Percentiles rank a stretch among this genome's conserved stretches.
phyloP scores from a whole-genome alignment of 2,797 vertebrate species.

The Schizopygopsis pylzovi region DNA sequence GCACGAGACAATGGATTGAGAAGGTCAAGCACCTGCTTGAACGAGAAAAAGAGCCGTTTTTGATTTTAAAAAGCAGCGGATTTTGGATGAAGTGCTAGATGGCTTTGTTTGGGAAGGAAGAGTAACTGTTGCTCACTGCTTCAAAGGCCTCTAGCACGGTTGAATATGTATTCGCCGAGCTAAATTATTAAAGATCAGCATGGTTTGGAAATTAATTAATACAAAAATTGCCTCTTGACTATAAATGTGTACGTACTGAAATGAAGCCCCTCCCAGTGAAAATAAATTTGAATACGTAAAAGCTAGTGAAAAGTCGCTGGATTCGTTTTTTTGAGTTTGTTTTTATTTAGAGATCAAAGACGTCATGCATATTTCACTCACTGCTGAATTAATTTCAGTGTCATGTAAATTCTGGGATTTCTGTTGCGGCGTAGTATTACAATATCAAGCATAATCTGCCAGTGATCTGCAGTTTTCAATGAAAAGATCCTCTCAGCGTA shows the following conservation, averaged over 20 bases:
- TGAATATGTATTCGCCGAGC: background rate
- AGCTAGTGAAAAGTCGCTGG: constrained; percentile 14
- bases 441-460: constrained; percentile 49
- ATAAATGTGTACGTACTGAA: constrained; percentile 12
- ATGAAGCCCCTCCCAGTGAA: background rate
- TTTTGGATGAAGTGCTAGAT: constrained; percentile 30
- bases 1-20: constrained; percentile 15
- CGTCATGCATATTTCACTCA: constrained; percentile 46
- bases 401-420: constrained; percentile 52
- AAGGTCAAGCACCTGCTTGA: constrained; percentile 32
- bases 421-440: constrained; percentile 31
- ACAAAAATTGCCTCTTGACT: constrained; percentile 7
- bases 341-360: constrained; percentile 54
- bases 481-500: constrained; percentile 32
- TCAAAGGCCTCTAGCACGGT: background rate
- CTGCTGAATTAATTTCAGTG: constrained; percentile 48
- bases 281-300: constrained; percentile 14
- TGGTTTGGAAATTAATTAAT: constrained; percentile 6
- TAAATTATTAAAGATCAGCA: background rate
- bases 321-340: background rate
- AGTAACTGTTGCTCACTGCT: background rate
- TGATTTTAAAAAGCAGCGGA: constrained; percentile 1
- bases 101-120: constrained; percentile 26
- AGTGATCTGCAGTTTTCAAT: constrained; percentile 29
- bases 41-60: constrained; percentile 1